Percentiles rank a stretch among this genome's conserved stretches.
phyloP scores from a whole-genome alignment of 2,797 vertebrate species.

The Esox lucius region DNA sequence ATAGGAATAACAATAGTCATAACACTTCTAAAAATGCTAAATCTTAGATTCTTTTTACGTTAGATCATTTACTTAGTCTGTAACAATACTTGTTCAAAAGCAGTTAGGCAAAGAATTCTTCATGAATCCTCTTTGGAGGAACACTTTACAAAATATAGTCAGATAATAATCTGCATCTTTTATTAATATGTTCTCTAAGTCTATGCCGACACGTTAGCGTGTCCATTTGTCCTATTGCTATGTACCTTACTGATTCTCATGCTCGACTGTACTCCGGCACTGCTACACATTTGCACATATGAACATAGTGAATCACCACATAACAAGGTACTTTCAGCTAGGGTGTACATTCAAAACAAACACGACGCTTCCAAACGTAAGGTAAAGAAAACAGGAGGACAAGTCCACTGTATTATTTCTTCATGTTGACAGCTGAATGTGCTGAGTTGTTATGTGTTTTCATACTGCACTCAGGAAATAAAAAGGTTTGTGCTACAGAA shows the following conservation, averaged over 20 bases:
- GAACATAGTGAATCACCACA: constrained; percentile 51
- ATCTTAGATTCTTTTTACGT: constrained; percentile 45
- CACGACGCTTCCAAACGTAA: constrained; percentile 25
- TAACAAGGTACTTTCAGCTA: constrained; percentile 38
- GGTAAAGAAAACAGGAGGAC: constrained; percentile 19
- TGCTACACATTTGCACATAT: constrained; percentile 62
- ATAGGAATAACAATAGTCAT: constrained; percentile 52
- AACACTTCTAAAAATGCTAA: constrained; percentile 65
- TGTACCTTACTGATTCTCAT: constrained; percentile 13
- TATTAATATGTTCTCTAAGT: constrained; percentile 32
- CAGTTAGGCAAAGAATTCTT: constrained; percentile 46
- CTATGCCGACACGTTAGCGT: constrained; percentile 28
- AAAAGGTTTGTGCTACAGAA: constrained; percentile 22
- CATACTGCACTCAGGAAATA: constrained; percentile 40
- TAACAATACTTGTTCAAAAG: constrained; percentile 54
- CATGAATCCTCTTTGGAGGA: constrained; percentile 9
- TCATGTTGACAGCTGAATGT: constrained; percentile 10
- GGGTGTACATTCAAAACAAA: constrained; percentile 57
- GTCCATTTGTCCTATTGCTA: constrained; percentile 13
- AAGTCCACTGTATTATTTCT: constrained; percentile 6
- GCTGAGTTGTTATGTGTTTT: constrained; percentile 15
- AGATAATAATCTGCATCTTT: constrained; percentile 49
- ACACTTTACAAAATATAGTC: constrained; percentile 36
- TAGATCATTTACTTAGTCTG: constrained; percentile 38
- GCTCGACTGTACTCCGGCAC: constrained; percentile 46